Evolutionary conservation across 2,888 invertebrate species (phyloP).

Genomic region (Pemphredon lugubris): DNA sequence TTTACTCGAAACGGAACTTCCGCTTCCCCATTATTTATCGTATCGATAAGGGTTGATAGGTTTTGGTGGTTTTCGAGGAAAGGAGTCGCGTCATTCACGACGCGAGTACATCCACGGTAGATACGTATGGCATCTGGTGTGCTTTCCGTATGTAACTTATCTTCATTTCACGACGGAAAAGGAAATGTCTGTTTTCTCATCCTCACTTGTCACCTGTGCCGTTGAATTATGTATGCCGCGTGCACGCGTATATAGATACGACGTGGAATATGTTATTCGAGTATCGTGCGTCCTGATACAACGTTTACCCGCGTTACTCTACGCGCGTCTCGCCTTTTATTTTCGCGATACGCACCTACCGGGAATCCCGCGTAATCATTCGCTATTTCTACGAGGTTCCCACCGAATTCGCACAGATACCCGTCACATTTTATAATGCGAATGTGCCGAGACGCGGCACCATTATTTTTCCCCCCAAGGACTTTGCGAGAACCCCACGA

Average conservation of each 20-base stretch:
- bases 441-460: background rate
- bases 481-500: too few relatives aligned
- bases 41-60: slow-evolving; percentile 42
- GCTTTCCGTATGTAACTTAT: slow-evolving; percentile 64
- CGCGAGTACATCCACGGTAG: slow-evolving; percentile 34
- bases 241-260: slow-evolving; percentile 22
- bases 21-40: slow-evolving; percentile 34
- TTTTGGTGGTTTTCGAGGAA: slow-evolving; percentile 11
- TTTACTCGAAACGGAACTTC: too few relatives aligned
- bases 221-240: slow-evolving; percentile 67
- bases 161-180: slow-evolving; percentile 69
- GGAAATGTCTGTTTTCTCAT: slow-evolving; percentile 71
- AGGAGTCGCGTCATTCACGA: slow-evolving; percentile 14
- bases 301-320: slow-evolving; percentile 53
- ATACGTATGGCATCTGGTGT: slow-evolving; percentile 43
- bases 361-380: background rate
- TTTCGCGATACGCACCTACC: slow-evolving; percentile 13
- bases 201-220: slow-evolving; percentile 64
- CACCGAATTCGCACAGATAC: background rate
- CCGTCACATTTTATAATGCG: background rate
- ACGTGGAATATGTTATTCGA: slow-evolving; percentile 53
- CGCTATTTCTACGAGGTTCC: background rate
- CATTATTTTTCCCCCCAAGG: too few relatives aligned
- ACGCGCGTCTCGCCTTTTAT: slow-evolving; percentile 17
- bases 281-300: slow-evolving; percentile 43